phyloP scores from a whole-genome alignment of 2,797 vertebrate genomes.

The Parambassis ranga region DNA sequence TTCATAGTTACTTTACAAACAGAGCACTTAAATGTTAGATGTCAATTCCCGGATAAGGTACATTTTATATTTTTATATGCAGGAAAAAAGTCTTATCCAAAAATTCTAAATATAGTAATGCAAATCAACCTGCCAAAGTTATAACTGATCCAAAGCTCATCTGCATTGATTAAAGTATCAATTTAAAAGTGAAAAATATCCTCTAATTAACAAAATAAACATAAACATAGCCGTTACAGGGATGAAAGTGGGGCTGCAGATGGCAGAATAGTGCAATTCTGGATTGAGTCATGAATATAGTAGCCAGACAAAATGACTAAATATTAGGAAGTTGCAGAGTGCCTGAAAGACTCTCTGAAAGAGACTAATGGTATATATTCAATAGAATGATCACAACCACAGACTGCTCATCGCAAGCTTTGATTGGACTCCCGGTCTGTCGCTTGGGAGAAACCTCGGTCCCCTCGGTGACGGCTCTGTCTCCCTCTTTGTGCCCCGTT shows the following conservation, averaged over 20 bases:
- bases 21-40: no score
- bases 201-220: conserved; percentile 57
- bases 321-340: conserved; percentile 47
- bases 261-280: conserved; percentile 60
- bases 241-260: conserved; percentile 65
- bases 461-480: conserved; percentile 70
- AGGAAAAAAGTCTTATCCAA: not conserved
- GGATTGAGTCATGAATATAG: conserved; percentile 43
- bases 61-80: no score
- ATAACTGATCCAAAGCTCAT: conserved; percentile 21
- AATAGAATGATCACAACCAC: conserved; percentile 59
- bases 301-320: conserved; percentile 53
- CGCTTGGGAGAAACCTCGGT: conserved; percentile 62
- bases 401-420: conserved; percentile 52
- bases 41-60: no score
- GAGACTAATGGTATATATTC: conserved; percentile 62
- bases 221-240: conserved; percentile 55
- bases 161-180: conserved; percentile 40
- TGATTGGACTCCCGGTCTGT: conserved; percentile 61
- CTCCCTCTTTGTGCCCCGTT: conserved; percentile 77
- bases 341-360: conserved; percentile 55
- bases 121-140: conserved; percentile 18
- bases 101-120: not conserved
- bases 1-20: conserved; percentile 2
- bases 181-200: conserved; percentile 47